Base-by-base conservation (phyloP, 2,113 vertebrate species). In the Nannobrachium achirus region DNA sequence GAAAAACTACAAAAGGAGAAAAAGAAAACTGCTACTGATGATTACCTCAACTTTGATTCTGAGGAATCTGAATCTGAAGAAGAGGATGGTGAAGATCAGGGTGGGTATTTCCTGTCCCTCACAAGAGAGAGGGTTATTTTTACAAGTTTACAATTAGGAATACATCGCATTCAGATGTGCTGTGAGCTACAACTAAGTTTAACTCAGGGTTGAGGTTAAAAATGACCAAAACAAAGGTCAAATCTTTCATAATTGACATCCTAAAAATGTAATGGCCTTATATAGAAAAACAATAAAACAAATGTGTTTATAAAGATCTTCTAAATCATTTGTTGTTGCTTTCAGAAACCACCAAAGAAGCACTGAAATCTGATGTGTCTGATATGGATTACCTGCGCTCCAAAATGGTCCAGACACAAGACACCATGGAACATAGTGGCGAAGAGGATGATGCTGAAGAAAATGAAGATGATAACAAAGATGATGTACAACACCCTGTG, bases 11-110 rank as follows among this genome's bases (percentile, higher is more conserved):
- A 3, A 33, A 51, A 80, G 63, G 62, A 11, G 60, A 89, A 85
- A 63, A 89, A 88, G 71, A 87, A 88, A 65, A 14, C 55, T 9
- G 66, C 63, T 1, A 61, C 69, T 1, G 81, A 84, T 10, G 97
- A 99, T 89, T 99, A 99, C 73, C 92, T 99, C 50, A 99, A 99
- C 93, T 99, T 99, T 52, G 98, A 99, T 64, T 94, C 91, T 10
- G 93, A 93, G 1, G 61, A 92, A 45, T 91, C 89, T 0, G 92
- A 92, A 6, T 81, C 94, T 0, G 90, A 90, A 0, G 92, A 92
- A 0, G 89, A 92, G 0, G 69, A 49, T 0, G 77, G 25, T 0
- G 72, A 80, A 52, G 76, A 82, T 7, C 0, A 63, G 59, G 80
- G 84, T 92, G 75, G 0, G 74, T 74, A 44, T 25, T 38, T n/a